Evolutionary conservation across 2,797 vertebrate species (phyloP).

Genomic region (Gastrophryne carolinensis): DNA sequence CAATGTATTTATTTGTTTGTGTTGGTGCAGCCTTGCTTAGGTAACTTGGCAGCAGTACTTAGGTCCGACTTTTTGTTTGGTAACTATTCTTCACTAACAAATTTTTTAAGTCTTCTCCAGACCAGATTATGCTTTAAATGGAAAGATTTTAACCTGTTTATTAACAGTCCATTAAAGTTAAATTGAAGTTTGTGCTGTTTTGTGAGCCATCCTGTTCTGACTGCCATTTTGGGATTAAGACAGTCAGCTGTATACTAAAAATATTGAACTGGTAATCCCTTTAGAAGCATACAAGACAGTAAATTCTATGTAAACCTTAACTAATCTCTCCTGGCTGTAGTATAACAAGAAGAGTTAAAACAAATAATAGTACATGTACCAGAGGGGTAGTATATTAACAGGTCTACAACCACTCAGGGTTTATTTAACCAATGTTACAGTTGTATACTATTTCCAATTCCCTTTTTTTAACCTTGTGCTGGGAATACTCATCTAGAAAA

Average conservation of each 20-base stretch:
- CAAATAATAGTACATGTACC: slow-evolving; percentile 10
- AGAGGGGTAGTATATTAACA: slow-evolving; percentile 30
- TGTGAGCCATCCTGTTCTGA: too few species aligned
- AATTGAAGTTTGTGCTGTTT: too few species aligned
- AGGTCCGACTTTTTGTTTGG: too few species aligned
- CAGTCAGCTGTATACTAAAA: background rate
- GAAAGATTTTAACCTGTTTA: too few species aligned
- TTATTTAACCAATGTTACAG: slow-evolving; percentile 38
- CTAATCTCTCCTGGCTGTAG: background rate
- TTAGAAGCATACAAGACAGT: background rate
- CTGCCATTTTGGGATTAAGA: too few species aligned
- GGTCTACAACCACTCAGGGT: slow-evolving; percentile 20
- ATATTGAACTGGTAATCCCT: background rate
- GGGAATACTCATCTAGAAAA: slow-evolving; percentile 51
- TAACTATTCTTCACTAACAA: too few species aligned
- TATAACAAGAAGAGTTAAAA: slow-evolving; percentile 9
- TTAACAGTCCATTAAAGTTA: too few species aligned
- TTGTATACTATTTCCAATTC: slow-evolving; percentile 31
- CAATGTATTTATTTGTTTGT: too few species aligned
- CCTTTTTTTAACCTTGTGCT: slow-evolving; percentile 46
- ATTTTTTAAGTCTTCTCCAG: too few species aligned
- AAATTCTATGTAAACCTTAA: background rate
- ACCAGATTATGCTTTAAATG: too few species aligned
- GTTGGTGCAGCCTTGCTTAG: too few species aligned
- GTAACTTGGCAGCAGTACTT: too few species aligned